Evolutionary conservation across 1,140 invertebrate species (phyloP).

Genomic region (Ostrea edulis): DNA sequence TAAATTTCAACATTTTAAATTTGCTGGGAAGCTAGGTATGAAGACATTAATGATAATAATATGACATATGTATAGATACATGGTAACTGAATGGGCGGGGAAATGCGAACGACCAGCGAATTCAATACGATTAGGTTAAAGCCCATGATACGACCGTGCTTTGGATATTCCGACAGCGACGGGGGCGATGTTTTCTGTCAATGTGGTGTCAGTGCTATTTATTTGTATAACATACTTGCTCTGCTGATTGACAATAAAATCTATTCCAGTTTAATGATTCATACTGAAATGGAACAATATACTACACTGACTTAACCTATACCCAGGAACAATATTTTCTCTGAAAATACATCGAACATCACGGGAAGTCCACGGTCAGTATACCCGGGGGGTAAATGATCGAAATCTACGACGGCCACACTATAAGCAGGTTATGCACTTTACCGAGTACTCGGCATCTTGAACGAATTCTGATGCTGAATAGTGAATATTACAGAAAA

Average conservation of each 20-base stretch:
- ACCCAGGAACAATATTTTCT: constrained; percentile 24
- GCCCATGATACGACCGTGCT: neutral
- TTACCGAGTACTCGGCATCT: too few species aligned
- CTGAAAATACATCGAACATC: neutral
- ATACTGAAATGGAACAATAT: constrained; percentile 2
- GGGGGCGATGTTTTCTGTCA: neutral
- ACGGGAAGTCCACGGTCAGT: neutral
- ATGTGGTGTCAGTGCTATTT: neutral
- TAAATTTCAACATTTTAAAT: constrained; percentile 33
- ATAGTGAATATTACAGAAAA: too few species aligned
- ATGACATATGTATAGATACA: neutral
- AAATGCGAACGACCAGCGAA: neutral
- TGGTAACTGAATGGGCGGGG: constrained; percentile 4
- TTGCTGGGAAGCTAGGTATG: neutral
- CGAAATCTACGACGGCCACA: neutral
- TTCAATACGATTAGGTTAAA: neutral
- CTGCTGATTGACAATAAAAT: constrained; percentile 1
- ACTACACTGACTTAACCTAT: neutral
- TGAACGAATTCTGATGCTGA: too few species aligned
- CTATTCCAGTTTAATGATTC: neutral
- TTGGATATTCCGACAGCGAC: neutral
- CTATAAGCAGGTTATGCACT: neutral
- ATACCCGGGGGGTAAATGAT: neutral
- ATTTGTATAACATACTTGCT: neutral
- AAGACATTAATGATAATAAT: neutral